Conservation (phyloP, 2,888 invertebrate species). For the Orchesellides sinensis region DNA sequence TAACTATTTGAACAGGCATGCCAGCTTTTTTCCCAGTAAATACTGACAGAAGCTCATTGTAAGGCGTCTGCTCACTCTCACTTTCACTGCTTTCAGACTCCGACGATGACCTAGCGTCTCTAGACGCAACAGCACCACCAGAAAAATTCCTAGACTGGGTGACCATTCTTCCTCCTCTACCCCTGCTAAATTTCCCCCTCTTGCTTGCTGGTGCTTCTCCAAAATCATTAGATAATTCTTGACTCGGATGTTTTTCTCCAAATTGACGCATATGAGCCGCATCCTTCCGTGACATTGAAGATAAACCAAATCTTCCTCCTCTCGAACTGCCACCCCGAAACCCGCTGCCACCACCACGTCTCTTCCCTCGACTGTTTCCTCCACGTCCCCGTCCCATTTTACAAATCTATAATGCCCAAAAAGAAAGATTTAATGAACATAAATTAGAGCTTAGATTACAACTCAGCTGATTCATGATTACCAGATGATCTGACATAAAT, state of each 20-base stretch:
- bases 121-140: neutral
- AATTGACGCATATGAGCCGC: constrained; percentile 69
- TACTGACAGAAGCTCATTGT: constrained; percentile 70
- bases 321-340: constrained; percentile 61
- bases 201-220: constrained; percentile 47
- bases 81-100: constrained; percentile 69
- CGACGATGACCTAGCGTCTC: neutral
- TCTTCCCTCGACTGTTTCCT: constrained; percentile 47
- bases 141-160: neutral
- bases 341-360: constrained; percentile 25
- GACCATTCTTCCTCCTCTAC: constrained; percentile 17
- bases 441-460: no score
- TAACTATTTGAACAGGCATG: constrained; percentile 62
- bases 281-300: constrained; percentile 46
- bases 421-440: no score
- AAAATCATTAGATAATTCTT: constrained; percentile 66
- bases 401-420: neutral
- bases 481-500: no score
- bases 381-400: constrained; percentile 35
- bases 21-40: constrained; percentile 57
- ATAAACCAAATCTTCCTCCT: constrained; percentile 63
- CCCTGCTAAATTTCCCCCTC: constrained; percentile 28
- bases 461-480: no score
- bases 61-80: constrained; percentile 72
- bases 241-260: constrained; percentile 74